Evolutionary conservation across 2,113 vertebrate genomes (phyloP), one percentile per base, ranked within the genome.

Genomic region (Astur gentilis): DNA sequence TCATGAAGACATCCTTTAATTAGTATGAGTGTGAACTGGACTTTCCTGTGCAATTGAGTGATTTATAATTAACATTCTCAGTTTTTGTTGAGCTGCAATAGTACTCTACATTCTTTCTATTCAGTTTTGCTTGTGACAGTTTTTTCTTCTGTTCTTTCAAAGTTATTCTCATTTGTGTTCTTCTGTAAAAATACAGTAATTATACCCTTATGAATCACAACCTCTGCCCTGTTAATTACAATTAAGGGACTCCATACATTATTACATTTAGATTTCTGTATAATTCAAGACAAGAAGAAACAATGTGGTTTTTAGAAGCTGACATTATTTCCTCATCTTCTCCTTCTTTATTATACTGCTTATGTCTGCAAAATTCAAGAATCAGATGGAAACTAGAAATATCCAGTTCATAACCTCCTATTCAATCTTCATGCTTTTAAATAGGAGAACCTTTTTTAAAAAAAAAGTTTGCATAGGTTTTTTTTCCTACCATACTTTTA

Each of bases 161-260:
- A 95, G 75, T 95, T 87, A n/a, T 95, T 93, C 93, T 90, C 75
- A 20, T 76, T 87, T 66, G 6, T 91, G 75, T 86, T 95, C 52
- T 89, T 91, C 81, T 94, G 82, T 47, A 86, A 95, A 94, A 94
- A 93, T 90, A 60, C 62, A 88, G 16, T 96, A 97, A 97, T 97
- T 97, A 97, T 67, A 93, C 34, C 75, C 58, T 80, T 75, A 72
- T 70, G n/a, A 94, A 90, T 93, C 62, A 83, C 84, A 83, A 85
- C 73, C 94, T 88, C 62, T 95, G 71, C 73, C 86, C 67, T 91
- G 15, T 86, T 97, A 96, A 96, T 97, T 96, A 67, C 75, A 88
- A 66, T 88, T 95, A 94, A 81, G 45, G 50, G 55, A 88, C 75
- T 90, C 78, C n/a, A 80, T 67, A 23, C 27, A 81, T 88, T 87